phyloP scores from a whole-genome alignment of 2,888 invertebrate species.

The Xestobium rufovillosum region DNA sequence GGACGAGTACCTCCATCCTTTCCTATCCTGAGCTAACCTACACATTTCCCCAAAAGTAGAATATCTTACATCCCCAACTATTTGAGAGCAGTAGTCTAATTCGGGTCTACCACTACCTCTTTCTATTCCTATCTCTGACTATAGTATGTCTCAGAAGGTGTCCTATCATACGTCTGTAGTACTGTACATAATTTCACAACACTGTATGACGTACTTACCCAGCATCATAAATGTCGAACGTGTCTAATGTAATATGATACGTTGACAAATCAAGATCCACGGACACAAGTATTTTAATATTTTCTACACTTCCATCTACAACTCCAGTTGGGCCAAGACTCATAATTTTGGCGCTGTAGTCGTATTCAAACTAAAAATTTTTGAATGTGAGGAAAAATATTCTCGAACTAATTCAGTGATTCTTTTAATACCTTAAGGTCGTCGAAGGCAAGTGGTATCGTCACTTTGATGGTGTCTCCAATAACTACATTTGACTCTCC shows the following conservation, averaged over 20 bases:
- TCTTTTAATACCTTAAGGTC: constrained; percentile 23
- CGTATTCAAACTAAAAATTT: constrained; percentile 45
- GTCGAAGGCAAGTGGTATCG: constrained; percentile 21
- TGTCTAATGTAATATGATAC: constrained; percentile 21
- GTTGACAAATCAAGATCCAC: constrained; percentile 26
- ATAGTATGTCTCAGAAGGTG: too few species aligned
- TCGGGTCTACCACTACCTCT: too few species aligned
- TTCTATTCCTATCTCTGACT: too few species aligned
- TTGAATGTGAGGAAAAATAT: constrained; percentile 3
- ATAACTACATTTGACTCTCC: constrained; percentile 40
- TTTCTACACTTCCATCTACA: constrained; percentile 42
- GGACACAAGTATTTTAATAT: constrained; percentile 23
- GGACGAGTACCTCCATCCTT: too few species aligned
- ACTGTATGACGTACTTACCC: constrained; percentile 26
- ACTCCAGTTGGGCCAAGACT: constrained; percentile 48
- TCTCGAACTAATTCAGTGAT: not conserved
- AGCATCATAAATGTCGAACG: constrained; percentile 24
- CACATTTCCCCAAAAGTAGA: too few species aligned
- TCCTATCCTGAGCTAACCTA: too few species aligned
- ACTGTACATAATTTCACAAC: too few species aligned
- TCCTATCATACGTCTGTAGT: too few species aligned
- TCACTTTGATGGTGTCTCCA: constrained; percentile 16
- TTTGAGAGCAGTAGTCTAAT: too few species aligned
- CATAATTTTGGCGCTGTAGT: constrained; percentile 48
- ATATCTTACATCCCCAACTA: too few species aligned